Base-by-base conservation (phyloP, 1,140 invertebrate species). In the Diploscapter pachys region DNA sequence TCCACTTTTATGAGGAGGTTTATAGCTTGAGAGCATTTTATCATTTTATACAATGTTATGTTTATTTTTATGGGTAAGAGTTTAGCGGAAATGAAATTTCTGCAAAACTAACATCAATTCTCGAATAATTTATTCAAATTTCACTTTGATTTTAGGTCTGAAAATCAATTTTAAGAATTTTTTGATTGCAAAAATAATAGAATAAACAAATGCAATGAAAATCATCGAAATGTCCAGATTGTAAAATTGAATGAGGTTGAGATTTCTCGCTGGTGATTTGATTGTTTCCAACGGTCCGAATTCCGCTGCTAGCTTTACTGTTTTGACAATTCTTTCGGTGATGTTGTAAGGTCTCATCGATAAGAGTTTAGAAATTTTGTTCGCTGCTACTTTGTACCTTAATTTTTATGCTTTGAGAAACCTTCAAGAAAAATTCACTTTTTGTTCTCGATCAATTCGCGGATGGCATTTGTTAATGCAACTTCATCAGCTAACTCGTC, bases 181-280 rank as follows among this genome's bases (percentile, higher is more conserved):
- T 11, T 59, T 11, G 51, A 65, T 9, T 50, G 8, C 31, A 13
- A 13, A 65, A 50, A 65, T 65, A 65, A 65, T 31, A 31, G 6
- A 65, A 13, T 55, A 68, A 68, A 68, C 48, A 68, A 53, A n/a
- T 55, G 6, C 8, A 48, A 68, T 8, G 11, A 68, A 9, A 64
- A 50, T 64, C 8, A 64, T 5, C 0, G 2, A 52, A 53, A 68
- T 68, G 48, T 68, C 66, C 51, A 68, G 51, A 68, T 53, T 68
- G 50, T 68, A 68, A 48, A 9, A 68, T 31, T 68, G 66, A 8
- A 68, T 55, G 56, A 68, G 6, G 52, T 52, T 68, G 49, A 68
- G 56, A 53, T 68, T 50, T 55, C 66, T 68, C 11, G 52, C 66
- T 55, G 48, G 11, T 5, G 66, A 55, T n/a, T 9, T 52, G 6